These are phyloP conservation scores for Girardinus metallicus DNA, from an alignment of 2,797 vertebrate genomes.

Conservation along the genomic window DNA sequence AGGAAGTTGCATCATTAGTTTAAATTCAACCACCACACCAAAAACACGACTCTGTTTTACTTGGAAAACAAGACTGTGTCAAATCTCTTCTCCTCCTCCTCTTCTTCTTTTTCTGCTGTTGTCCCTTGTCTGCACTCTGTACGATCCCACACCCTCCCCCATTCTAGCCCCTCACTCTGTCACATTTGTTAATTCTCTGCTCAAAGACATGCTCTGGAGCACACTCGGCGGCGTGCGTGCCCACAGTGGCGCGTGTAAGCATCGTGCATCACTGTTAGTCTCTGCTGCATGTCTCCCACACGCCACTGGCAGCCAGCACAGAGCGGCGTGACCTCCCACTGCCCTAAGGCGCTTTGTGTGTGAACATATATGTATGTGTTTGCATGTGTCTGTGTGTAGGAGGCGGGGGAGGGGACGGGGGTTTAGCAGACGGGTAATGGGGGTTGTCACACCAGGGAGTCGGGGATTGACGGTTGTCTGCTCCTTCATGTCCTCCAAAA, in stretches of 20 bases:
- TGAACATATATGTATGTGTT: constrained; percentile 30
- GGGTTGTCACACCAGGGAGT: constrained; percentile 81
- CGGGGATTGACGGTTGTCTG: constrained; percentile 69
- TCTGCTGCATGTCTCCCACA: constrained; percentile 72
- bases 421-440: constrained; percentile 80
- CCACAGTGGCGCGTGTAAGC: constrained; percentile 54
- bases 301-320: constrained; percentile 69
- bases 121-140: constrained; percentile 31
- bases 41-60: constrained; percentile 62
- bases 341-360: constrained; percentile 57
- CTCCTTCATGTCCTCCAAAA: constrained; percentile 62
- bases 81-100: constrained; percentile 48
- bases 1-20: constrained; percentile 72
- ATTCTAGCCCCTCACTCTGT: constrained; percentile 35
- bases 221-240: constrained; percentile 69
- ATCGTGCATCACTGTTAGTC: constrained; percentile 55
- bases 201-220: constrained; percentile 73
- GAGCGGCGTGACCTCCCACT: constrained; percentile 75
- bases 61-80: constrained; percentile 57
- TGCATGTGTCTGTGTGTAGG: constrained; percentile 30
- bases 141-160: constrained; percentile 27
- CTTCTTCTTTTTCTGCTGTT: constrained; percentile 5
- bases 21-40: constrained; percentile 58
- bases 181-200: constrained; percentile 59
- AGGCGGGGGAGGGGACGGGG: constrained; percentile 63